A percentile compares a stretch with the other conserved stretches of the same genome.
Evolutionary conservation across 2,797 vertebrate genomes (phyloP).

Genomic region (Eleutherodactylus coqui): DNA sequence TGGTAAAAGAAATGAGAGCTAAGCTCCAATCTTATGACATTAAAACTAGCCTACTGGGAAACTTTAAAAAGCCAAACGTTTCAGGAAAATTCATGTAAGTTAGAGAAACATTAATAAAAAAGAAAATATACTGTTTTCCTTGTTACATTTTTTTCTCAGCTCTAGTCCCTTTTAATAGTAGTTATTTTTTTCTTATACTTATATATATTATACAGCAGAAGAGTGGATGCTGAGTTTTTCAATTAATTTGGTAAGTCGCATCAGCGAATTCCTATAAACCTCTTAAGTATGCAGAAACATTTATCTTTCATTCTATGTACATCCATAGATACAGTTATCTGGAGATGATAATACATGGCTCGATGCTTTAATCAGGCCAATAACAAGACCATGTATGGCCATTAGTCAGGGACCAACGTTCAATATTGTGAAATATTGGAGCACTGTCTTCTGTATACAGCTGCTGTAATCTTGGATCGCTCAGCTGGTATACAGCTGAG

Average conservation of each 20-base stretch:
- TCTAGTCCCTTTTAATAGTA: background rate
- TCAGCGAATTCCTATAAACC: too few relatives aligned
- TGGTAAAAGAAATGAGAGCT: conserved; percentile 23
- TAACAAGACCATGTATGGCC: too few relatives aligned
- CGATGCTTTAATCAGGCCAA: too few relatives aligned
- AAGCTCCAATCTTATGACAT: background rate
- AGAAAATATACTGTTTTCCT: background rate
- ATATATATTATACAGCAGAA: background rate
- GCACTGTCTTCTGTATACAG: too few relatives aligned
- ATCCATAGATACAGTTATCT: background rate
- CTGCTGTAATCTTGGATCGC: too few relatives aligned
- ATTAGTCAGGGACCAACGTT: too few relatives aligned
- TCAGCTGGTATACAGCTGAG: too few relatives aligned
- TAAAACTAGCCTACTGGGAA: conserved; percentile 18
- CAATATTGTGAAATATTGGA: too few relatives aligned
- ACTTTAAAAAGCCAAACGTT: background rate
- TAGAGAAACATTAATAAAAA: conserved; percentile 4
- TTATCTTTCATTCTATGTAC: background rate
- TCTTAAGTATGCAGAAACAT: background rate
- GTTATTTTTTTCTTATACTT: background rate
- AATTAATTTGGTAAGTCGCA: background rate
- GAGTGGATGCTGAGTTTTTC: background rate
- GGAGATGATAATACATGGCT: too few relatives aligned
- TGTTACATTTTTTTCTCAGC: background rate
- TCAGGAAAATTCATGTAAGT: conserved; percentile 20